These are phyloP conservation scores for Rhabdomys pumilio DNA, from an alignment of 2,797 vertebrate species.

Conservation along the genomic window DNA sequence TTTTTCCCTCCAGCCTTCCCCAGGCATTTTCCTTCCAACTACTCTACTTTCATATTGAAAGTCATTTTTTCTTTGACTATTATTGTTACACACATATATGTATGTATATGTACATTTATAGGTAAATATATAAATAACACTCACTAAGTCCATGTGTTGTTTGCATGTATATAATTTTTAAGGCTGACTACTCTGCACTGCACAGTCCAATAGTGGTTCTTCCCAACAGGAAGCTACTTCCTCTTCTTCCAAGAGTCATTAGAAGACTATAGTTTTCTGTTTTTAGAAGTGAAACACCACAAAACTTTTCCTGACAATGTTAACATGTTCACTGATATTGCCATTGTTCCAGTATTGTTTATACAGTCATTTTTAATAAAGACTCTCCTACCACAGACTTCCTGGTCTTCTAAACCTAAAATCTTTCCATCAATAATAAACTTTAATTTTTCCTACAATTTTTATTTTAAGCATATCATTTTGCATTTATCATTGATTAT, in stretches of 20 bases:
- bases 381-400: background rate
- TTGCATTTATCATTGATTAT: background rate
- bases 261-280: background rate
- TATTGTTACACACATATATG: background rate
- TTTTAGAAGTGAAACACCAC: background rate
- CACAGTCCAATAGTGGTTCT: background rate
- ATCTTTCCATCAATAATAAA: background rate
- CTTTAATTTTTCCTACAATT: background rate
- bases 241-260: background rate
- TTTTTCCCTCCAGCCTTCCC: background rate
- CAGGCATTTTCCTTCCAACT: background rate
- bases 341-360: no score
- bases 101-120: background rate
- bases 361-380: background rate
- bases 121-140: background rate
- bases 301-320: no score
- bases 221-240: background rate
- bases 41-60: background rate
- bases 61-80: background rate
- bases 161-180: background rate
- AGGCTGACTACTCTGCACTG: background rate
- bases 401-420: background rate
- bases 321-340: background rate
- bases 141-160: background rate
- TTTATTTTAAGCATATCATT: background rate